These are phyloP conservation scores for Plotosus lineatus DNA, from an alignment of 2,113 vertebrate genomes.

Conservation along the genomic window DNA sequence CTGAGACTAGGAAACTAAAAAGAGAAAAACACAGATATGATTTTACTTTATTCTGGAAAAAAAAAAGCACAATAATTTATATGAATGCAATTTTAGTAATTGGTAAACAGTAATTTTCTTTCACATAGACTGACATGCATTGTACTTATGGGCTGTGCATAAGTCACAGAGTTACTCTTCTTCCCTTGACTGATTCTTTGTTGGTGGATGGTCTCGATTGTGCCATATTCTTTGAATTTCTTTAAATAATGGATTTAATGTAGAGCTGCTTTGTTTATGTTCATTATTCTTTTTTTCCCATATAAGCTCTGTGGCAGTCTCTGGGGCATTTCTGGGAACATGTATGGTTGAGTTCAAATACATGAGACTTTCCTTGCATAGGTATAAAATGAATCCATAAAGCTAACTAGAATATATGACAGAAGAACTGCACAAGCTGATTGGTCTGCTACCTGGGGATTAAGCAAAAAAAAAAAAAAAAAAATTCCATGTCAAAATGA, in stretches of 20 bases:
- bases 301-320: too few species aligned
- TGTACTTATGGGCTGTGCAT: background rate
- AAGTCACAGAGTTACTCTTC: background rate
- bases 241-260: background rate
- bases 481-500: too few species aligned
- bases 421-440: too few species aligned
- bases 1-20: background rate
- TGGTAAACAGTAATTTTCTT: background rate
- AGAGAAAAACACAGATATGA: background rate
- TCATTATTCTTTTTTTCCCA: too few species aligned
- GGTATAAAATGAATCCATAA: background rate
- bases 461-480: too few species aligned
- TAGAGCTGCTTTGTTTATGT: background rate
- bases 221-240: background rate
- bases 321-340: too few species aligned
- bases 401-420: too few species aligned
- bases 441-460: too few species aligned
- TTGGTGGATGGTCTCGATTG: background rate
- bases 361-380: background rate
- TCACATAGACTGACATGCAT: background rate
- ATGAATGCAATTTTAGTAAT: background rate
- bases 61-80: background rate
- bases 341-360: background rate
- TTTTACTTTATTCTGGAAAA: background rate
- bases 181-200: background rate